Percentiles rank a stretch among this genome's conserved stretches.
phyloP scores from a whole-genome alignment of 2,797 vertebrate species.

The Tokudaia muenninki region DNA sequence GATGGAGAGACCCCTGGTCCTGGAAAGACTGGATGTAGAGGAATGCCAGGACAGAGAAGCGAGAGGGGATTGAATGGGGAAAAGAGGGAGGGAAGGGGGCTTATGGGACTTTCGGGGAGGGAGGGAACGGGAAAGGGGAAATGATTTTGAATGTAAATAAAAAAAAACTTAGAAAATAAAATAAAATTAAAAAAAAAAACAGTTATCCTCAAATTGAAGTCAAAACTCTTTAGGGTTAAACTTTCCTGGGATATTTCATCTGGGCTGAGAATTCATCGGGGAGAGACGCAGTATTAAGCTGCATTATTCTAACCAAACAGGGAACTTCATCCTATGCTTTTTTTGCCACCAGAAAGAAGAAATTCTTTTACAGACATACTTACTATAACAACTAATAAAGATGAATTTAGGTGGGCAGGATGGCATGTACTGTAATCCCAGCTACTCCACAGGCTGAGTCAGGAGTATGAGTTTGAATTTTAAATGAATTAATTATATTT shows the following conservation, averaged over 20 bases:
- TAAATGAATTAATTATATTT: neutral
- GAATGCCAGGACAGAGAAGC: no score
- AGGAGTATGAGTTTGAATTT: neutral
- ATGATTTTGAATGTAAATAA: no score
- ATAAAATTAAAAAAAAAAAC: no score
- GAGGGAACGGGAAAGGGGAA: no score
- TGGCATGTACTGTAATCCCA: neutral
- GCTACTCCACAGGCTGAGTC: neutral
- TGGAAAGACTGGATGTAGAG: no score
- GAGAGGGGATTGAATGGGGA: no score
- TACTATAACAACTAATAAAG: slow-evolving; percentile 9
- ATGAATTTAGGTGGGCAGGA: neutral
- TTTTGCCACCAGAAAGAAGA: neutral
- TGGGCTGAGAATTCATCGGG: neutral
- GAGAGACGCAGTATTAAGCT: neutral
- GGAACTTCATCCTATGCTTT: neutral
- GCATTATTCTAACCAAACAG: neutral
- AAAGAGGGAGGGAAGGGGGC: no score
- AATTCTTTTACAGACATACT: neutral
- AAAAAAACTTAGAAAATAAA: no score
- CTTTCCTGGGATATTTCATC: neutral
- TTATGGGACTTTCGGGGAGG: no score
- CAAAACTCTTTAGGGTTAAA: slow-evolving; percentile 9
- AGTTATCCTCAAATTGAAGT: neutral
- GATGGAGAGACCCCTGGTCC: no score